Evolutionary conservation across 2,888 invertebrate species (phyloP), one percentile per base, ranked within the genome.

Genomic region (Eumacrocentrus americanus): DNA sequence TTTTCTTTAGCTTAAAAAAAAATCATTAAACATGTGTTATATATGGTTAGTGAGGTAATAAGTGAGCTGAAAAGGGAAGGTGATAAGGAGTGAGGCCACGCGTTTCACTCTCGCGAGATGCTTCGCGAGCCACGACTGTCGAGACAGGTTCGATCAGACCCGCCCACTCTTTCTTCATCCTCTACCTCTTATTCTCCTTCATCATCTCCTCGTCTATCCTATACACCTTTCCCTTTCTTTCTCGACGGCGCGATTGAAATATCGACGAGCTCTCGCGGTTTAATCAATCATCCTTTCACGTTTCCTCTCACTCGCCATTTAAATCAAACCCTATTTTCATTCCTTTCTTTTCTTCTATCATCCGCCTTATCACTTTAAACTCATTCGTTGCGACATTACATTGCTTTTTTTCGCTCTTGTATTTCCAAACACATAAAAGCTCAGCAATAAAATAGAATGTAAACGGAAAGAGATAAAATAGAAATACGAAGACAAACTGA

Each of bases 101-200:
- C 73, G 74, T 77, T 77, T 78, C 77, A 77, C 77, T 76, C 75
- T 75, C 72, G 68, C 64, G 69, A 72, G 71, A 70, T 70, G 69
- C 56, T 47, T 25, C 34, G 23, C 59, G 38, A 53, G 59, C 55
- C 40, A 47, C 61, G 65, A 62, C 65, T 63, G 57, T 66, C 66
- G 66, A 66, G 70, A 69, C 68, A 69, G 68, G 69, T 68, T 69
- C 65, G 67, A 62, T 67, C 63, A 60, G 66, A 63, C 67, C 66
- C 63, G 60, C 68, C 66, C 56, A 58, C 59, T 55, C 23, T 47
- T 37, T 37, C 53, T 6, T 29, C 14, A 9, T 35, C 34, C 18
- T 38, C 40, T 40, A 20, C 22, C 40, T 38, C 22, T 35, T 18
- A 7, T 20, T 52, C 11, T 23, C 29, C 9, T 25, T 34, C 23